Evolutionary conservation across 2,888 invertebrate genomes (phyloP).

Genomic region (Fissipunctia ypsillon): DNA sequence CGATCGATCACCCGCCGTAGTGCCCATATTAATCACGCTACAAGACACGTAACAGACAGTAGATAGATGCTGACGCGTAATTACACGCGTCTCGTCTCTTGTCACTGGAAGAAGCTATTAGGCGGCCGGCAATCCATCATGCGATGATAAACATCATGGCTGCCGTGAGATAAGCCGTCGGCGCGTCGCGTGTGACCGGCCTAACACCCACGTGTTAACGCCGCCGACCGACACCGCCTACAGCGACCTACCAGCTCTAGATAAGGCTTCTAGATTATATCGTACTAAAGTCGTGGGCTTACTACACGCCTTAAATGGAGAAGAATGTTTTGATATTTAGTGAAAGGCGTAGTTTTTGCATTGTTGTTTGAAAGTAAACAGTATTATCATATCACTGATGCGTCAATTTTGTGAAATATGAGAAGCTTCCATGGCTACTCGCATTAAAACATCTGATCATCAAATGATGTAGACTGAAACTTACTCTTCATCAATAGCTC

Average conservation of each 20-base stretch:
- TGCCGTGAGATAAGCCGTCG: constrained; percentile 69
- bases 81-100: constrained; percentile 61
- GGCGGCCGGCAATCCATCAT: constrained; percentile 77
- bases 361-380: neutral
- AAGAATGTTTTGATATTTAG: constrained; percentile 41
- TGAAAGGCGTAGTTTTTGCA: constrained; percentile 24
- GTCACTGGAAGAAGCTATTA: constrained; percentile 71
- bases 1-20: constrained; percentile 49
- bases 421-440: neutral
- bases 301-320: constrained; percentile 30
- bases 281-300: constrained; percentile 46
- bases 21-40: constrained; percentile 60
- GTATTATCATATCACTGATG: neutral
- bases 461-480: neutral
- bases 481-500: constrained; percentile 1
- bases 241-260: constrained; percentile 60
- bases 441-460: neutral
- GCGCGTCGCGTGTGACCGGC: constrained; percentile 66
- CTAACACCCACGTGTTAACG: constrained; percentile 65
- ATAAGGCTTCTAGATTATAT: constrained; percentile 59
- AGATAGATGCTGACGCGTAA: constrained; percentile 65
- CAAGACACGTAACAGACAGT: constrained; percentile 59
- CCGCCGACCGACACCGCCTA: constrained; percentile 57
- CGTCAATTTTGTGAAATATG: constrained; percentile 5
- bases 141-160: constrained; percentile 80